Conservation (phyloP, 2,113 vertebrate genomes). For the Corynorhinus townsendii region DNA sequence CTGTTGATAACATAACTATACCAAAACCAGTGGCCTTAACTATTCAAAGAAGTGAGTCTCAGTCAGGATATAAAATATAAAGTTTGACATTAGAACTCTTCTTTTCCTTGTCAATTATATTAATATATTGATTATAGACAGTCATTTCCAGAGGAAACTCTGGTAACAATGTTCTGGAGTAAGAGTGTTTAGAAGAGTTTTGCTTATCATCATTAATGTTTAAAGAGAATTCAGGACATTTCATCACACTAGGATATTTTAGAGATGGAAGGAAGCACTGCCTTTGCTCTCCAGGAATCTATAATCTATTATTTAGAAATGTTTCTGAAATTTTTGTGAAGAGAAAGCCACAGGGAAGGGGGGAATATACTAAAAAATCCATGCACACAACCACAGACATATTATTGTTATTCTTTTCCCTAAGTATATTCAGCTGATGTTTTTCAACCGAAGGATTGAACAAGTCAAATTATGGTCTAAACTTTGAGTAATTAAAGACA, state of each 20-base stretch:
- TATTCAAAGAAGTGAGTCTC: neutral
- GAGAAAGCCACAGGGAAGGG: slow-evolving; percentile 46
- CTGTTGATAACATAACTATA: neutral
- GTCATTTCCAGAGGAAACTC: neutral
- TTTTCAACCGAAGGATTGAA: neutral
- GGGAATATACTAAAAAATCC: neutral
- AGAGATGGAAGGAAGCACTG: slow-evolving; percentile 33
- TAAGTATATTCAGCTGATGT: neutral
- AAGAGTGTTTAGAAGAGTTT: neutral
- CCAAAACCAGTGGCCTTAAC: neutral
- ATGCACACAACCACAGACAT: neutral
- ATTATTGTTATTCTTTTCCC: neutral
- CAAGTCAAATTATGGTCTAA: neutral
- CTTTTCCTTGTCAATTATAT: neutral
- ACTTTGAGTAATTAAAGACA: neutral
- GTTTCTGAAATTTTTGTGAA: slow-evolving; percentile 59
- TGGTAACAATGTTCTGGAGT: neutral
- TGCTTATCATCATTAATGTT: slow-evolving; percentile 33
- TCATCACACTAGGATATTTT: slow-evolving; percentile 43
- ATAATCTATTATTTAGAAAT: slow-evolving; percentile 68
- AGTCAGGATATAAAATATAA: neutral
- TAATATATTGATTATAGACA: neutral
- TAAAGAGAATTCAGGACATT: slow-evolving; percentile 35
- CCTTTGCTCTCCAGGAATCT: slow-evolving; percentile 23
- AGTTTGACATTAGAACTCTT: neutral